A percentile compares a stretch with the other conserved stretches of the same genome.
phyloP scores from a whole-genome alignment of 2,888 invertebrate species.

The Rhingia campestris region DNA sequence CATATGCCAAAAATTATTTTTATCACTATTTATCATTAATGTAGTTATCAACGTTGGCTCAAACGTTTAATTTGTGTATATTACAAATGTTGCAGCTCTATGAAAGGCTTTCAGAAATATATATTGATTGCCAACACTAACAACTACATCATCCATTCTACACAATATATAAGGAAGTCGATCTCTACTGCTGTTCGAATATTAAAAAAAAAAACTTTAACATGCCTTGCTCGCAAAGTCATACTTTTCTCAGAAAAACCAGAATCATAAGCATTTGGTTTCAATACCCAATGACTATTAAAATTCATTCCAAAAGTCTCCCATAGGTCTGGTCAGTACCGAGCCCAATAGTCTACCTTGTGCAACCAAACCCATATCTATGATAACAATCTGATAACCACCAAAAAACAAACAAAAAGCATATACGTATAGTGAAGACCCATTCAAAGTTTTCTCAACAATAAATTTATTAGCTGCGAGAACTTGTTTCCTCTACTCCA shows the following conservation, averaged over 20 bases:
- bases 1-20: too few relatives aligned
- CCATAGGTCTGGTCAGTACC: slow-evolving; percentile 35
- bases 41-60: too few relatives aligned
- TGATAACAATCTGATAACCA: slow-evolving; percentile 43
- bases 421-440: slow-evolving; percentile 1
- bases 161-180: too few relatives aligned
- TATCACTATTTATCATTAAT: too few relatives aligned
- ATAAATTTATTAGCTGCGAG: slow-evolving; percentile 39
- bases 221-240: not conserved
- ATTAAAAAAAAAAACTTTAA: too few relatives aligned
- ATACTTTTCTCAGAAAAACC: not conserved
- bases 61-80: too few relatives aligned
- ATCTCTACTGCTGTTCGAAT: too few relatives aligned
- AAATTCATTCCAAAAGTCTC: slow-evolving; percentile 30
- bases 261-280: not conserved
- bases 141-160: too few relatives aligned
- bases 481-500: slow-evolving; percentile 39
- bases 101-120: too few relatives aligned
- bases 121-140: too few relatives aligned
- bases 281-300: not conserved
- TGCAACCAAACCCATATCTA: slow-evolving; percentile 42
- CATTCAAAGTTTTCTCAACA: slow-evolving; percentile 57
- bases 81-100: too few relatives aligned
- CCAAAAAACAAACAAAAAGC: slow-evolving; percentile 5
- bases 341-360: slow-evolving; percentile 55